These are phyloP conservation scores for Tachysurus vachellii DNA, from an alignment of 2,113 vertebrate species.

Conservation along the genomic window DNA sequence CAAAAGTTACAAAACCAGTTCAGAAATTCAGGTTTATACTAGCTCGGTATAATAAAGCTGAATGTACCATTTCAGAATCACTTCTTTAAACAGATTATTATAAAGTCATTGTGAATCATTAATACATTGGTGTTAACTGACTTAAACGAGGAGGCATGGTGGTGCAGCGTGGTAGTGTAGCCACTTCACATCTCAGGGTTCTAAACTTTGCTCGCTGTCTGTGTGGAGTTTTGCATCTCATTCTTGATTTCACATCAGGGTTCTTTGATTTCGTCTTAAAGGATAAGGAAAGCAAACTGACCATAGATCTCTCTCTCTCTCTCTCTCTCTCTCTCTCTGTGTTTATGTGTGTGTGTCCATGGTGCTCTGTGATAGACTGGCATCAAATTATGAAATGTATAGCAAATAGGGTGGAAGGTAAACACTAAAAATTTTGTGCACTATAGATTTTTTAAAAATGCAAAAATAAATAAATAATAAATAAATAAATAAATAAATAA, in stretches of 20 bases:
- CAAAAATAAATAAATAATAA: neutral
- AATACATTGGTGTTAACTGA: neutral
- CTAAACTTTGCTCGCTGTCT: neutral
- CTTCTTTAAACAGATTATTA: neutral
- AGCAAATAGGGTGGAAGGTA: neutral
- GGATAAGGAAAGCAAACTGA: neutral
- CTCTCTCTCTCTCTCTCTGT: neutral
- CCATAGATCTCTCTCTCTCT: neutral
- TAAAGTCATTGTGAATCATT: neutral
- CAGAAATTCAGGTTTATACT: constrained; percentile 6
- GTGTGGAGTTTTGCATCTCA: neutral
- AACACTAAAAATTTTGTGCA: neutral
- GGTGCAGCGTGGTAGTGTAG: neutral
- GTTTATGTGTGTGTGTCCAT: neutral
- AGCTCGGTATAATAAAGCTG: neutral
- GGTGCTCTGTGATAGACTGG: neutral
- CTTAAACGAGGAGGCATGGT: neutral
- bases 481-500: neutral
- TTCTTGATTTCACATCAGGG: neutral
- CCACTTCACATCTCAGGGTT: neutral
- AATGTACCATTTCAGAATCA: neutral
- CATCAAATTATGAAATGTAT: neutral
- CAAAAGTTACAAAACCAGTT: constrained; percentile 4
- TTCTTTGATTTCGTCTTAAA: neutral
- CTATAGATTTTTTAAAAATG: neutral